phyloP scores from a whole-genome alignment of 2,113 vertebrate genomes.

The Fulica atra region DNA sequence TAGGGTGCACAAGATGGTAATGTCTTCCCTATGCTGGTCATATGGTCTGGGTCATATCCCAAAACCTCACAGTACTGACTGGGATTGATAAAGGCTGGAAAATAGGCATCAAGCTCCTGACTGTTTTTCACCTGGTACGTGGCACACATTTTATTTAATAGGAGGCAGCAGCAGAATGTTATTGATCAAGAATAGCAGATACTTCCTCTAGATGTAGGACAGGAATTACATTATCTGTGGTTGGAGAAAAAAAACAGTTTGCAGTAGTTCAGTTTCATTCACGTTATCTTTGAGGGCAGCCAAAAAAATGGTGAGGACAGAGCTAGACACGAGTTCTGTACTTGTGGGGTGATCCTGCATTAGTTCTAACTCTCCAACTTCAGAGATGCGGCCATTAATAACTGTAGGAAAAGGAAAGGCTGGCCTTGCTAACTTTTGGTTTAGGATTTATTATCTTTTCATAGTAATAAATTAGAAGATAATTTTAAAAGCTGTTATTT shows the following conservation, averaged over 20 bases:
- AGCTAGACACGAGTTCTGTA: neutral
- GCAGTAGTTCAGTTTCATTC: neutral
- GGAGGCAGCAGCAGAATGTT: neutral
- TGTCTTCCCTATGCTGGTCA: neutral
- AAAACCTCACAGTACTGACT: neutral
- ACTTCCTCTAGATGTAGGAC: neutral
- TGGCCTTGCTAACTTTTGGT: neutral
- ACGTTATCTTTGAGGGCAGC: neutral
- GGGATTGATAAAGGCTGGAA: neutral
- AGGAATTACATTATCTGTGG: neutral
- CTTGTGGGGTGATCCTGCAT: neutral
- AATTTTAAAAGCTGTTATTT: neutral
- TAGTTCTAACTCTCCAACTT: neutral
- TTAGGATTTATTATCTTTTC: neutral
- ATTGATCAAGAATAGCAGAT: neutral
- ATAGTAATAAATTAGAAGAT: neutral
- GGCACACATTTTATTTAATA: neutral
- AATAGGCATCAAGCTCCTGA: neutral
- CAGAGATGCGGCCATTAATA: neutral
- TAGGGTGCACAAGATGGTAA: accelerated
- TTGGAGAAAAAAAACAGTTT: neutral
- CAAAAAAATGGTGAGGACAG: neutral
- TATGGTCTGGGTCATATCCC: neutral
- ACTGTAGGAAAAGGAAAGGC: neutral
- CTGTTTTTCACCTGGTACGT: neutral